Evolutionary conservation across 2,888 invertebrate genomes (phyloP).

Genomic region (Agapetus fuscipes): DNA sequence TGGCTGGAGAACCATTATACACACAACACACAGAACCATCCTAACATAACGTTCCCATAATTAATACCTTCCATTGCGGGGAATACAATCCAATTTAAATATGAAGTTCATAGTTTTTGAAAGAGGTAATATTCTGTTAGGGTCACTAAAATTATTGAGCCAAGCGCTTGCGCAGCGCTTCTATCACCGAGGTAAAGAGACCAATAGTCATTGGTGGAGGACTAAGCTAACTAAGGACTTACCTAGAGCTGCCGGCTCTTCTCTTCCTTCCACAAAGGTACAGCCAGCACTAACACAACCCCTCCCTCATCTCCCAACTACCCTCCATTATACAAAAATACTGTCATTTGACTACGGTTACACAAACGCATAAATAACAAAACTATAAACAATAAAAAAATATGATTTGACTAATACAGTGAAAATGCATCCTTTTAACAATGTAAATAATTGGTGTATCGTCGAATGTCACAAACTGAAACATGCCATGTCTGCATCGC

Average conservation of each 20-base stretch:
- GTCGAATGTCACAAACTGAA: too few relatives aligned
- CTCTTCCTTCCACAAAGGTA: conserved; percentile 16
- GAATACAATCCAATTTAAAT: too few relatives aligned
- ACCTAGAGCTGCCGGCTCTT: neutral
- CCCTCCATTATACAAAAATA: conserved; percentile 49
- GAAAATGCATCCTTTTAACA: too few relatives aligned
- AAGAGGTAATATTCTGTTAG: conserved; percentile 50
- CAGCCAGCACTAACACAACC: conserved; percentile 27
- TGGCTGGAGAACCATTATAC: too few relatives aligned
- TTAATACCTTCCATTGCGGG: too few relatives aligned
- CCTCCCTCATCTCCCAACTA: conserved; percentile 41
- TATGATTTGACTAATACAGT: conserved; percentile 46
- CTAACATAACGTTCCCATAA: too few relatives aligned
- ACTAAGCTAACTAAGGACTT: neutral
- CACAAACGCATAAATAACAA: conserved; percentile 37
- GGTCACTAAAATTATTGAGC: conserved; percentile 50
- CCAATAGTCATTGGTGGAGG: too few relatives aligned
- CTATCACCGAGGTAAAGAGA: conserved; percentile 45
- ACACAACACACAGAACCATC: too few relatives aligned
- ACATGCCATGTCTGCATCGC: too few relatives aligned
- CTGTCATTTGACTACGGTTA: conserved; percentile 49
- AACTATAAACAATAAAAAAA: conserved; percentile 41
- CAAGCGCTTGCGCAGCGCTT: conserved; percentile 42
- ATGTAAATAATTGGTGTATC: too few relatives aligned
- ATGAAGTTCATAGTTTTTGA: too few relatives aligned